Percentiles rank a stretch among this genome's conserved stretches.
Conservation (phyloP, 2,113 vertebrate genomes). For the Entosphenus tridentatus region DNA sequence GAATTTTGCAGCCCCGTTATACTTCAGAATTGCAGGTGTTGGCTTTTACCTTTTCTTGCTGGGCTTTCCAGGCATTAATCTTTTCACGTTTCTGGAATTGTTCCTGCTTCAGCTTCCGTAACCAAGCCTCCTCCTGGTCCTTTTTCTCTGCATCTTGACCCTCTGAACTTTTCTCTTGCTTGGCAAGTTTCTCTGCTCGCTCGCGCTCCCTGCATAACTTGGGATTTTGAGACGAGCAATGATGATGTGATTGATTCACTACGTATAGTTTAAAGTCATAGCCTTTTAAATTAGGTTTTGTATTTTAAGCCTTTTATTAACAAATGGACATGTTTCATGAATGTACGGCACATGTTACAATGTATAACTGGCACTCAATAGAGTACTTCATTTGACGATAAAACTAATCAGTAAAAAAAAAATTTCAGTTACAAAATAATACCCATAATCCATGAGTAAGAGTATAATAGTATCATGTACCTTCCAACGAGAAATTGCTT, state of each 20-base stretch:
- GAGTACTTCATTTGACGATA: neutral
- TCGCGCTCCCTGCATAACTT: conserved; percentile 19
- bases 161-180: conserved; percentile 24
- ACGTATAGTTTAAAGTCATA: neutral
- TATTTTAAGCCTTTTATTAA: neutral
- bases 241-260: neutral
- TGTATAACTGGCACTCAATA: neutral
- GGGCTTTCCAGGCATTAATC: conserved; percentile 36
- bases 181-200: conserved; percentile 24
- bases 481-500: conserved; percentile 27
- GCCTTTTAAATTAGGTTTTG: conserved; percentile 1
- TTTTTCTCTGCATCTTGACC: conserved; percentile 13
- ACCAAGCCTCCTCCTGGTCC: conserved; percentile 18
- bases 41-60: conserved; percentile 24
- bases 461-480: neutral
- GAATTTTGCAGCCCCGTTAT: too few relatives aligned
- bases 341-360: neutral
- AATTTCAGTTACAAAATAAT: neutral
- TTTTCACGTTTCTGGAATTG: conserved; percentile 21
- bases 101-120: conserved; percentile 27
- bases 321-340: neutral
- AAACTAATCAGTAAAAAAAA: neutral
- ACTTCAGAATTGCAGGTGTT: too few relatives aligned
- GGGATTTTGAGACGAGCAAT: conserved; percentile 8
- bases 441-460: neutral